These are phyloP conservation scores for Oryzias melastigma DNA, from an alignment of 2,113 vertebrate species.

Conservation along the genomic window DNA sequence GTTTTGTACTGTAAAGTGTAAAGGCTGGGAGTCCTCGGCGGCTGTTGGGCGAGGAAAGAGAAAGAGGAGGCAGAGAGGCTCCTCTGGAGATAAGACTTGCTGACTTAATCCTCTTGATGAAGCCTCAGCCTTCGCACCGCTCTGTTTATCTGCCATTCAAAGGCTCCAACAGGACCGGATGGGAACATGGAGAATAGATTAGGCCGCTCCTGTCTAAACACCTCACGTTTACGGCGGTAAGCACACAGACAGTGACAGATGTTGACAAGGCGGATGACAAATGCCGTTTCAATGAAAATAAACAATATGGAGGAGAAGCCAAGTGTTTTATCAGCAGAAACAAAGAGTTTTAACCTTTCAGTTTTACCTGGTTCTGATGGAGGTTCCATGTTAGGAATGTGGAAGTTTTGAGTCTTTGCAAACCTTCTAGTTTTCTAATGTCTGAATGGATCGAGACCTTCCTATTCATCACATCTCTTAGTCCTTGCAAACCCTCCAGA, in stretches of 20 bases:
- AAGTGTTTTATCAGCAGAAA: neutral
- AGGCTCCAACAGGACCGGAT: conserved; percentile 60
- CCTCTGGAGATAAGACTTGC: conserved; percentile 64
- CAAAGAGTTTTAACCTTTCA: neutral
- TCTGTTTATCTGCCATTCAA: conserved; percentile 73
- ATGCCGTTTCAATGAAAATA: conserved; percentile 28
- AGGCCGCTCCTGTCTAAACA: conserved; percentile 60
- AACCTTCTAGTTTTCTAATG: no score
- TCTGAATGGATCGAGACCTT: no score
- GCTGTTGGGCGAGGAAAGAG: conserved; percentile 35
- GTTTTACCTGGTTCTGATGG: no score
- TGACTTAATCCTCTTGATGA: conserved; percentile 73
- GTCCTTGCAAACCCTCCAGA: no score
- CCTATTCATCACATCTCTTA: no score
- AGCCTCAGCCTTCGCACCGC: conserved; percentile 55
- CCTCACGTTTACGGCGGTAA: conserved; percentile 30
- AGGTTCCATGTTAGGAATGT: no score
- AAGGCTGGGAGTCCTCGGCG: conserved; percentile 55
- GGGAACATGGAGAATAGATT: conserved; percentile 69
- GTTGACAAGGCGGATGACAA: conserved; percentile 54
- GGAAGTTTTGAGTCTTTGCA: no score
- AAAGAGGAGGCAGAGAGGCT: conserved; percentile 58
- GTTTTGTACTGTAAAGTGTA: conserved; percentile 35
- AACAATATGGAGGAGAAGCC: conserved; percentile 18
- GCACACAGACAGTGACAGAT: conserved; percentile 37